Percentiles rank a stretch among this genome's conserved stretches.
phyloP scores from a whole-genome alignment of 2,797 vertebrate genomes.

The Neomorphus geoffroyi region DNA sequence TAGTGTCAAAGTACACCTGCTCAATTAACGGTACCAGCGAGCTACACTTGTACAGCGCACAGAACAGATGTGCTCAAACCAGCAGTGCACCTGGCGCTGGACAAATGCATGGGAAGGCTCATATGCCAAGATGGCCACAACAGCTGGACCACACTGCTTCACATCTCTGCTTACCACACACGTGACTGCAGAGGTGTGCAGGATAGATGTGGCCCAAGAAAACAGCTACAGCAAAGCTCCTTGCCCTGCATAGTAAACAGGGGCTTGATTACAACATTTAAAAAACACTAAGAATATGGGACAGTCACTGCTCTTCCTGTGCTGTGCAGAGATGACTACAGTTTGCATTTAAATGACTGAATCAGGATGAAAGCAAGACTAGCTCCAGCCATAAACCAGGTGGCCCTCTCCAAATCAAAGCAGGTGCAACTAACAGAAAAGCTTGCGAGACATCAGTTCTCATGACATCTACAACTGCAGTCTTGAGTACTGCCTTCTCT shows the following conservation, averaged over 20 bases:
- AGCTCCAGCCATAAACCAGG: constrained; percentile 27
- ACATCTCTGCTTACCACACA: background rate
- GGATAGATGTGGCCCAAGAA: background rate
- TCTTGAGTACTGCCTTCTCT: background rate
- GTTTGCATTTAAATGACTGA: constrained; percentile 10
- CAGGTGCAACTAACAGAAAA: constrained; percentile 10
- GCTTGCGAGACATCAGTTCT: background rate
- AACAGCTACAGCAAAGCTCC: background rate
- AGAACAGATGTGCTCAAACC: background rate
- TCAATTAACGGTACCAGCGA: background rate
- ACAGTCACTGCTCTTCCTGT: background rate
- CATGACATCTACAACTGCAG: background rate
- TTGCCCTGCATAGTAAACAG: background rate
- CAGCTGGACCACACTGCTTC: background rate
- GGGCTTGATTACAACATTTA: background rate
- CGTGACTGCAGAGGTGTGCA: background rate
- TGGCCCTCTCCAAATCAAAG: constrained; percentile 39
- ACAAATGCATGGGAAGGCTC: accelerated
- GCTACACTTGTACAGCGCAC: background rate
- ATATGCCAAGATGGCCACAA: accelerated
- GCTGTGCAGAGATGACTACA: background rate
- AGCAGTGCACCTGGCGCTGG: background rate
- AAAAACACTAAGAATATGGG: background rate
- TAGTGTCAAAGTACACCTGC: background rate
- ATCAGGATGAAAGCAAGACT: constrained; percentile 37